Evolutionary conservation across 2,113 vertebrate species (phyloP).

Genomic region (Otus sunia): DNA sequence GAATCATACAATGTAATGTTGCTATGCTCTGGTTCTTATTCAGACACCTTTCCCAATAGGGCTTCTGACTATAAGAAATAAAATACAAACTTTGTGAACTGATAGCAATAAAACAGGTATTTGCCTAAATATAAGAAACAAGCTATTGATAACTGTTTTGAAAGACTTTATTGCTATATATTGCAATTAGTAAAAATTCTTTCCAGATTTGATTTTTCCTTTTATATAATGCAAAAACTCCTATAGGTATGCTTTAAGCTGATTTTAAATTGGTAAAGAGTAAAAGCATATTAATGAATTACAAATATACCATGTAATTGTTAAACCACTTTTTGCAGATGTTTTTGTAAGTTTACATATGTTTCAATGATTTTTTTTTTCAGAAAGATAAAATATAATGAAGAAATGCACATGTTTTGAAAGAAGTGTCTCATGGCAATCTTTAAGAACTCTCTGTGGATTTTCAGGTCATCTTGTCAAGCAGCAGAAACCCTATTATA

Average conservation of each 20-base stretch:
- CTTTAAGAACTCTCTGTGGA: neutral
- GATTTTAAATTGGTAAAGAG: neutral
- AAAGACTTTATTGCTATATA: neutral
- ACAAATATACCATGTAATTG: neutral
- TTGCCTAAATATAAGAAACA: neutral
- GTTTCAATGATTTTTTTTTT: neutral
- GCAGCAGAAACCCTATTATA: neutral
- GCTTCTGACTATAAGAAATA: neutral
- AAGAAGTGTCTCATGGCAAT: accelerated
- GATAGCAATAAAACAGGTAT: neutral
- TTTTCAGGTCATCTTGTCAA: neutral
- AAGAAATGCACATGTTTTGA: neutral
- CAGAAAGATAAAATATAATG: neutral
- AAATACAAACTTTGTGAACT: neutral
- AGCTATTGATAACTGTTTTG: neutral
- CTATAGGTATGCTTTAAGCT: neutral
- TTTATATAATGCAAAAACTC: neutral
- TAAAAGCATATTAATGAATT: neutral
- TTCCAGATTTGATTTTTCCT: neutral
- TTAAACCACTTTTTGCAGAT: neutral
- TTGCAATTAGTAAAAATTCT: neutral
- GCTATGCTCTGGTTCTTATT: neutral
- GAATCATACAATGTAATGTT: neutral
- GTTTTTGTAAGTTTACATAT: neutral
- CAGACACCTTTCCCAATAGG: neutral